phyloP scores from a whole-genome alignment of 2,113 vertebrate species.

The Gallinago jamesoni region DNA sequence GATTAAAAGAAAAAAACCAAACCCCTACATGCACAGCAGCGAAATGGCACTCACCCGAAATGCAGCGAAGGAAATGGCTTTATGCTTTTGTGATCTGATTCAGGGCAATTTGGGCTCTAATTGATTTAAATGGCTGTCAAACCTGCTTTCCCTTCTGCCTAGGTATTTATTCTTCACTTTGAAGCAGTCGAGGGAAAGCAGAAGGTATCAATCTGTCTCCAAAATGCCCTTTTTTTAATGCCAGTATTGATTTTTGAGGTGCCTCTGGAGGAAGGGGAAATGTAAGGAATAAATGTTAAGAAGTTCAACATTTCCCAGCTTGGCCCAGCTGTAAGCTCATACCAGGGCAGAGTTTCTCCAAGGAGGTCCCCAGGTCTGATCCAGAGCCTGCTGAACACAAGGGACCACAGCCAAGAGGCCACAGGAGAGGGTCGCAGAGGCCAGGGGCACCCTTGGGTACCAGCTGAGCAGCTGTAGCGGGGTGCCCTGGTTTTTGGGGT shows the following conservation, averaged over 20 bases:
- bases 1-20: too few species aligned
- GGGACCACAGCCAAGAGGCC: neutral
- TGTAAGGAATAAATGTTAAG: neutral
- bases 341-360: neutral
- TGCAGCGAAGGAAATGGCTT: neutral
- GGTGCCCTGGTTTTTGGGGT: accelerated
- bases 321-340: neutral
- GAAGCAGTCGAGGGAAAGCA: neutral
- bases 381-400: accelerated
- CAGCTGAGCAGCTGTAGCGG: accelerated
- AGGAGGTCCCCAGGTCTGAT: too few species aligned
- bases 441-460: neutral
- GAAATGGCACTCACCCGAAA: neutral
- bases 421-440: accelerated
- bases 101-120: neutral
- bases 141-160: neutral
- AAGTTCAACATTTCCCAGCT: neutral
- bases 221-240: neutral
- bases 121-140: neutral
- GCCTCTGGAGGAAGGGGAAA: neutral
- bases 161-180: neutral
- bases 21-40: accelerated
- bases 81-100: neutral
- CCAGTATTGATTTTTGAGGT: neutral
- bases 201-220: neutral